Evolutionary conservation across 2,888 invertebrate species (phyloP).

Genomic region (Dryocosmus kuriphilus): DNA sequence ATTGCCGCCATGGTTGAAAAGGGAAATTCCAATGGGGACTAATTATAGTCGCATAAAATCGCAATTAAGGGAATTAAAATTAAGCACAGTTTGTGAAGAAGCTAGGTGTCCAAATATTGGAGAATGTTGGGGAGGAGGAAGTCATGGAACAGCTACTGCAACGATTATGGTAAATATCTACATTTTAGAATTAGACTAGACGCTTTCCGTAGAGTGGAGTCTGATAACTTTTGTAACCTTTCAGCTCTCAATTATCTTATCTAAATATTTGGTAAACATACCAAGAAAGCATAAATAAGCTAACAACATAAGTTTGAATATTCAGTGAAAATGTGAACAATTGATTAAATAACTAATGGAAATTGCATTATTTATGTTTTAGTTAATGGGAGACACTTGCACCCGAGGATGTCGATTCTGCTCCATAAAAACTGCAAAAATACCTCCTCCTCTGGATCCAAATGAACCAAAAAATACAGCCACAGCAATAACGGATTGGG

Average conservation of each 20-base stretch:
- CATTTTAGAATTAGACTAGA: neutral
- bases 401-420: slow-evolving; percentile 99
- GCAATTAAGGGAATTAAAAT: slow-evolving; percentile 89
- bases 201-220: neutral
- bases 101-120: slow-evolving; percentile 99
- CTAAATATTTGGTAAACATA: slow-evolving; percentile 29
- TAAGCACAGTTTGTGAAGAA: slow-evolving; percentile 98
- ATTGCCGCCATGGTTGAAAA: slow-evolving; percentile 97
- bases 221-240: neutral
- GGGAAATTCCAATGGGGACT: slow-evolving; percentile 93
- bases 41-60: slow-evolving; percentile 92
- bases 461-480: slow-evolving; percentile 96
- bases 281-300: neutral
- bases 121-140: slow-evolving; percentile 98
- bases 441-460: slow-evolving; percentile 93
- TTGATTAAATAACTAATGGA: too few relatives aligned
- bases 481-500: slow-evolving; percentile 94
- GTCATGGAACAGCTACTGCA: slow-evolving; percentile 97
- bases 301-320: neutral
- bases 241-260: slow-evolving; percentile 20
- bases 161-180: slow-evolving; percentile 92
- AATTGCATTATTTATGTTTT: slow-evolving; percentile 47
- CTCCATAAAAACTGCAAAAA: slow-evolving; percentile 96
- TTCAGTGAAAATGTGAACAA: too few relatives aligned
- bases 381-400: slow-evolving; percentile 99